phyloP scores from a whole-genome alignment of 2,888 invertebrate species.

The Cerastis leucographa region DNA sequence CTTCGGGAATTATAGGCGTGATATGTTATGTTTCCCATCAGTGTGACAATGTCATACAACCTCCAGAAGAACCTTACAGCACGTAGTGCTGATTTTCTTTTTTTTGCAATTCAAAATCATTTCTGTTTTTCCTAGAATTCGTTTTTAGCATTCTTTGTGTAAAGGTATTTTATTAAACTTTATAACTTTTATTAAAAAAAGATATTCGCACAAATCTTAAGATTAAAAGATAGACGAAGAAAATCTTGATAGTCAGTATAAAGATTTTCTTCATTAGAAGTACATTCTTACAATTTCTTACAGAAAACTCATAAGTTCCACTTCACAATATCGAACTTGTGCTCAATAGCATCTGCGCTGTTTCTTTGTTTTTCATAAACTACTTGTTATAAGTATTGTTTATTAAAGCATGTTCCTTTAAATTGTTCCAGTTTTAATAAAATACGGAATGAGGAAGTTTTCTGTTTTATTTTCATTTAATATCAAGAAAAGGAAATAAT shows the following conservation, averaged over 20 bases:
- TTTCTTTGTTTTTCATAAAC: constrained; percentile 67
- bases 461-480: neutral
- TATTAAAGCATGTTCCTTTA: constrained; percentile 25
- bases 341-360: constrained; percentile 72
- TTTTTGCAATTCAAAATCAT: neutral
- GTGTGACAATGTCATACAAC: neutral
- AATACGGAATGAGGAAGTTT: constrained; percentile 20
- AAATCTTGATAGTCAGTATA: neutral
- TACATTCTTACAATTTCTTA: constrained; percentile 47
- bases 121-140: neutral
- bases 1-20: no score
- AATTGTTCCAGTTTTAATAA: constrained; percentile 35
- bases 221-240: constrained; percentile 22
- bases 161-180: neutral
- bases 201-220: neutral
- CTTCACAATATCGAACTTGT: constrained; percentile 67
- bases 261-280: neutral
- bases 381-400: constrained; percentile 31
- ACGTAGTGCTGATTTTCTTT: neutral
- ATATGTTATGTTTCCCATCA: neutral
- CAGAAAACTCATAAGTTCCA: constrained; percentile 70
- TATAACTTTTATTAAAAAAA: neutral
- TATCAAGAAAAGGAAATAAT: neutral
- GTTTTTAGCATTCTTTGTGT: neutral
- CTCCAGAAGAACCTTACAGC: neutral